A percentile compares a stretch with the other conserved stretches of the same genome.
Evolutionary conservation across 2,888 invertebrate species (phyloP).

Genomic region (Sycophila texana): DNA sequence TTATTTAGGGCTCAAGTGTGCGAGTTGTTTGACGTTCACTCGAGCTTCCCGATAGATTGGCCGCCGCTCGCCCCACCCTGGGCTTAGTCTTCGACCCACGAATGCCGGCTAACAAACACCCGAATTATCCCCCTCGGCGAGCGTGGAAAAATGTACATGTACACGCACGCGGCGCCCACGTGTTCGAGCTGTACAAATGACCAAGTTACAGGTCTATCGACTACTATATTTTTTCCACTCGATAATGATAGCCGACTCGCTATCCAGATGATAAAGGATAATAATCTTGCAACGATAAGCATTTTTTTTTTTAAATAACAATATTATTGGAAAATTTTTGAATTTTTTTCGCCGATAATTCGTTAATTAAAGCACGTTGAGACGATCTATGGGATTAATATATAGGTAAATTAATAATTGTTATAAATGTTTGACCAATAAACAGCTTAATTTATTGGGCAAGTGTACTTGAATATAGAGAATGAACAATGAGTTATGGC

Average conservation of each 20-base stretch:
- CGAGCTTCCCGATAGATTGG: slow-evolving; percentile 34
- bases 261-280: slow-evolving; percentile 14
- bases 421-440: neutral
- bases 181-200: neutral
- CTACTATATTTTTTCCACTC: slow-evolving; percentile 10
- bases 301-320: neutral
- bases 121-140: slow-evolving; percentile 16
- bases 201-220: slow-evolving; percentile 12
- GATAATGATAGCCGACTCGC: neutral
- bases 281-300: neutral
- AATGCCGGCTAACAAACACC: slow-evolving; percentile 11
- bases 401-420: neutral
- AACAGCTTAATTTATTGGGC: neutral
- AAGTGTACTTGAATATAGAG: neutral
- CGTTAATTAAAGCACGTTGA: neutral
- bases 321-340: neutral
- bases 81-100: neutral
- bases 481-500: neutral
- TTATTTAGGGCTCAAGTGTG: slow-evolving; percentile 37
- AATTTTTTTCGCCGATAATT: neutral
- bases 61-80: neutral
- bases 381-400: neutral
- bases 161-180: neutral
- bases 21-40: slow-evolving; percentile 43
- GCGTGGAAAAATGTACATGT: neutral